Base-by-base conservation (phyloP, 2,888 invertebrate genomes). In the Mythimna lalbum region DNA sequence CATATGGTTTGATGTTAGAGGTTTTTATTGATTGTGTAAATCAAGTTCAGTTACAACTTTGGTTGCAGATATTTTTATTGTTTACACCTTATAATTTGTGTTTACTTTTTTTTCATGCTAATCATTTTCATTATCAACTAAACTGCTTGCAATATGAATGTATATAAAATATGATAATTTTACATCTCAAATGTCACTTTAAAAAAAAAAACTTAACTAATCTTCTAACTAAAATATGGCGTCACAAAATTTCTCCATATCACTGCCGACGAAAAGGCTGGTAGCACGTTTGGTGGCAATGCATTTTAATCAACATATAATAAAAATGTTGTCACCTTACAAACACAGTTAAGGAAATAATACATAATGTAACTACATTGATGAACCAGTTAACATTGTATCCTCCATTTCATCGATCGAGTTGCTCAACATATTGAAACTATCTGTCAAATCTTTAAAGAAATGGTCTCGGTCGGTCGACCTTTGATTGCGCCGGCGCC, bases 401-500 rank as follows among this genome's bases (percentile, higher is more conserved):
- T 69, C 23, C 9, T 57, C 23, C 36, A 76, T 80, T 66, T 69
- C 23, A 61, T 69, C 57, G 64, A 64, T 74, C 57, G 27, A 57
- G 69, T 80, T 81, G 68, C 76, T 67, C 72, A 71, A 80, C 83
- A 63, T 64, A 77, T 70, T 60, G 60, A 83, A 71, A 76, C 73
- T 71, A 82, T 81, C 82, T 70, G 86, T 84, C 82, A 83, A 83
- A 79, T 83, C 84, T 88, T 77, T 39, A 78, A 87, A 85, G 87
- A 86, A 89, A 86, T 85, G 86, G 88, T 88, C 80, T 84, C 88
- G 89, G 86, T 86, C 87, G 86, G 84, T 76, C 87, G 87, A 87
- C 86, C 89, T 90, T 89, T 90, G 90, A 89, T 89, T 90, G 89
- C 89, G 83, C 86, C 80, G 83, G 86, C 86, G 87, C 87, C 65